Base-by-base conservation (phyloP, 2,797 vertebrate genomes). In the Falco rusticolus region DNA sequence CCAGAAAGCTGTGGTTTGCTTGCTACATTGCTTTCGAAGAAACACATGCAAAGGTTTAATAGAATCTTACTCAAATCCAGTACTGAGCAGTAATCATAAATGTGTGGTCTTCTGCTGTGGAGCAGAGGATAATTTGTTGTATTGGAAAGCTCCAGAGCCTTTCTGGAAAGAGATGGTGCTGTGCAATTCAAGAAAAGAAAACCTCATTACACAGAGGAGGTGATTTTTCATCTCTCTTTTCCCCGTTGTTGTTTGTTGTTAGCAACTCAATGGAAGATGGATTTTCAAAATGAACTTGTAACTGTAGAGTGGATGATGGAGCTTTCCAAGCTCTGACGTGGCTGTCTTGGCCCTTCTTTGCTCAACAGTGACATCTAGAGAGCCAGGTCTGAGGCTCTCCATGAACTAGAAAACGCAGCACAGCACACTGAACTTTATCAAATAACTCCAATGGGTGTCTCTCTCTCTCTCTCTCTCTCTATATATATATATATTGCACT, bases 361-460 rank as follows among this genome's bases (percentile, higher is more conserved):
- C 45, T 87, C 84, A 63, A 80, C 47, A 79, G 77, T 93, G 84
- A 90, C 63, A 80, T 83, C 84, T 87, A 94, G 79, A 74, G 78
- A 71, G 71, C 26, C 76, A 60, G 78, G 59, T 56, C 48, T 87
- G 78, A 87, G 81, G 16, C 64, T 87, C 31, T 26, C 48, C 21
- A 9, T 28, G 31, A 84, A 20, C 64, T 89, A 61, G 64, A 39
- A 50, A 90, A 83, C 19, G 45, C 33, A 85, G 60, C 47, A 34
- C 68, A 43, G 48, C 31, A 37, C 26, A 6, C 25, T 80, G 66
- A 90, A 63, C 54, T 77, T 57, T 16, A 65, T 45, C 68, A 85
- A 71, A 65, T 57, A 77, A 84, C 68, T 84, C 47, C 63, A 74
- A 20, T 45, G 61, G 56, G 51, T 50, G 53, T 39, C 39, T 11